These are phyloP conservation scores for Pristionchus pacificus DNA, from an alignment of 1,140 invertebrate genomes.

Conservation along the genomic window DNA sequence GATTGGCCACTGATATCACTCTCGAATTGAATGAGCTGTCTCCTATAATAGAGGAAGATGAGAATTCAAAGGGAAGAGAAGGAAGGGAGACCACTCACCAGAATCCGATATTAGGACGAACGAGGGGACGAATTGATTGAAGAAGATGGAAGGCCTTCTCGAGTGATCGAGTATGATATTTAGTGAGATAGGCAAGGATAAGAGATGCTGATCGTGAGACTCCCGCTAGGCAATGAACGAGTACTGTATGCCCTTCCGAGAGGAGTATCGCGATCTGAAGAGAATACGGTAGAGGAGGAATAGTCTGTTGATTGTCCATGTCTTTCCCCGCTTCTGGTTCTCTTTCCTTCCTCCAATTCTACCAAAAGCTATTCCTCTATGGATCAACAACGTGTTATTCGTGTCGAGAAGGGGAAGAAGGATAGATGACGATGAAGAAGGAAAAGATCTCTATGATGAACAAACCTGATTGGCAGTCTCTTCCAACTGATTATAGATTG, in stretches of 20 bases:
- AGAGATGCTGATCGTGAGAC: conserved; percentile 77
- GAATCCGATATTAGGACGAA: conserved; percentile 83
- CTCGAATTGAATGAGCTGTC: neutral
- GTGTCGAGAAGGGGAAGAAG: no score
- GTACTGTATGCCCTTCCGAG: neutral
- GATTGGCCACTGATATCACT: neutral
- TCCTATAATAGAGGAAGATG: neutral
- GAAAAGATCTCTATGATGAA: neutral
- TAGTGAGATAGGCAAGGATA: conserved; percentile 73
- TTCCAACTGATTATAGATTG: neutral
- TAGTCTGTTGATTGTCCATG: no score
- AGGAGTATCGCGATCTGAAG: neutral
- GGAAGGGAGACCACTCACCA: conserved; percentile 60
- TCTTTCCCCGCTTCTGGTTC: no score
- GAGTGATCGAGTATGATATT: conserved; percentile 72
- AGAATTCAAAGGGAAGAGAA: neutral
- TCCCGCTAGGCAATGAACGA: conserved; percentile 85
- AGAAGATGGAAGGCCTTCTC: conserved; percentile 51
- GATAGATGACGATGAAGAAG: neutral
- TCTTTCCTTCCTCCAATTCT: no score
- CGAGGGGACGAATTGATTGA: conserved; percentile 68
- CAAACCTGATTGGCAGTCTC: neutral
- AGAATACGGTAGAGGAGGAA: no score
- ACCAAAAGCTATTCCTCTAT: no score
- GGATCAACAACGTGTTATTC: no score